These are phyloP conservation scores for Aphidoletes aphidimyza DNA, from an alignment of 2,888 invertebrate species.

Conservation along the genomic window DNA sequence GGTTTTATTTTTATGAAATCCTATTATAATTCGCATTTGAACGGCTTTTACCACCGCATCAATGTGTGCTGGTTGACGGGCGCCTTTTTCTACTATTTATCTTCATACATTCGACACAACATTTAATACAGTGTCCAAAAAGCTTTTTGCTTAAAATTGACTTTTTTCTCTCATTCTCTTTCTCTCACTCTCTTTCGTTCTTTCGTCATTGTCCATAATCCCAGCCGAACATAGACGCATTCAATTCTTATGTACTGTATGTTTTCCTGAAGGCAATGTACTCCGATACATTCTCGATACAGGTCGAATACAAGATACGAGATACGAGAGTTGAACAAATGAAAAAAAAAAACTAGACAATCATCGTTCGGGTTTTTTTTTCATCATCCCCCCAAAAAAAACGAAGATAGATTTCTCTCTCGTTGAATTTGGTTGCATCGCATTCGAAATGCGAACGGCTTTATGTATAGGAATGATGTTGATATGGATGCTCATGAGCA, in stretches of 20 bases:
- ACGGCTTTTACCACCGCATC: neutral
- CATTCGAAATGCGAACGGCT: neutral
- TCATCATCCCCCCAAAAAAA: neutral
- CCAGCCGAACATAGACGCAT: slow-evolving; percentile 14
- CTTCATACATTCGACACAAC: slow-evolving; percentile 31
- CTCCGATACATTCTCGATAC: slow-evolving; percentile 34
- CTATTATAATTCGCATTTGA: slow-evolving; percentile 49
- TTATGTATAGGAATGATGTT: slow-evolving; percentile 19
- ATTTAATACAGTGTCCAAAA: slow-evolving; percentile 49
- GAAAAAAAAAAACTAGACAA: neutral
- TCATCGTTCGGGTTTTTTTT: neutral
- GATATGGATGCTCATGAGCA: neutral
- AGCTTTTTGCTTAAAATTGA: slow-evolving; percentile 9
- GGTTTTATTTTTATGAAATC: slow-evolving; percentile 28
- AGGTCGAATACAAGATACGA: slow-evolving; percentile 33
- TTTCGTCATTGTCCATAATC: slow-evolving; percentile 29
- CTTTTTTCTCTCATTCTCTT: neutral
- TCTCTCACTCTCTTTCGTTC: neutral
- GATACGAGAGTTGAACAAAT: neutral
- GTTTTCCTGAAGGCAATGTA: slow-evolving; percentile 54
- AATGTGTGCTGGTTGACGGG: neutral
- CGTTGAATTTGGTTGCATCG: neutral
- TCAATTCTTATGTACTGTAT: slow-evolving; percentile 20
- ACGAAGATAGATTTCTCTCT: slow-evolving; percentile 29
- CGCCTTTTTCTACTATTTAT: neutral